phyloP scores from a whole-genome alignment of 2,113 vertebrate genomes.

The Xiphias gladius region DNA sequence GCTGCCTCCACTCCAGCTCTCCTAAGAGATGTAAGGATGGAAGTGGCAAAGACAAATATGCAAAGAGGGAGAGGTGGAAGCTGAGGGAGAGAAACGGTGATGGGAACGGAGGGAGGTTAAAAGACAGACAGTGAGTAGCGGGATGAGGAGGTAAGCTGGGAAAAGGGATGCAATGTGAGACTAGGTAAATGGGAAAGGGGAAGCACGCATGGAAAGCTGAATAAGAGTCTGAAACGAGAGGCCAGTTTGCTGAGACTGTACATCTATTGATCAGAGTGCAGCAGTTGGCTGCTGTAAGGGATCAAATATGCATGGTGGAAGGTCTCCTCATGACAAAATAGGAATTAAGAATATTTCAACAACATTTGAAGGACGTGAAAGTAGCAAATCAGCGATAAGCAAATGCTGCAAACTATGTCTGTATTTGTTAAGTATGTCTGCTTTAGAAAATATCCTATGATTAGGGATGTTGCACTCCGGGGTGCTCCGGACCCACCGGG shows the following conservation, averaged over 20 bases:
- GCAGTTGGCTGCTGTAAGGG: conserved; percentile 21
- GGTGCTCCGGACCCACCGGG: too few relatives aligned
- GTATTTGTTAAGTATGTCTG: background rate
- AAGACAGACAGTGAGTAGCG: background rate
- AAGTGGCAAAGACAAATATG: conserved; percentile 27
- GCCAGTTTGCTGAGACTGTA: conserved; percentile 26
- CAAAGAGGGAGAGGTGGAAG: background rate
- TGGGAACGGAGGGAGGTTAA: background rate
- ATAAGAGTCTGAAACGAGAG: background rate
- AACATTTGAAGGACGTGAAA: background rate
- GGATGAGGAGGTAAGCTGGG: background rate
- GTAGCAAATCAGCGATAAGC: background rate
- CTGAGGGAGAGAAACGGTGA: background rate
- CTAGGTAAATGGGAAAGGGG: background rate
- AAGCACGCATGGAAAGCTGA: background rate
- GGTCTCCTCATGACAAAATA: background rate
- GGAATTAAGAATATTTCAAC: conserved; percentile 6
- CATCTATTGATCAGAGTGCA: conserved; percentile 63
- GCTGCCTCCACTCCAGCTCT: conserved; percentile 12
- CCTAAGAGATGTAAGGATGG: conserved; percentile 13
- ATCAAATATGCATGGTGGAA: conserved; percentile 9
- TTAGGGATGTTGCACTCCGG: too few relatives aligned
- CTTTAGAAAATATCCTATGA: background rate
- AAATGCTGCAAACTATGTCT: background rate
- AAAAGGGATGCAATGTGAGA: background rate